Conservation (phyloP, 2,113 vertebrate genomes). For the Calypte anna region DNA sequence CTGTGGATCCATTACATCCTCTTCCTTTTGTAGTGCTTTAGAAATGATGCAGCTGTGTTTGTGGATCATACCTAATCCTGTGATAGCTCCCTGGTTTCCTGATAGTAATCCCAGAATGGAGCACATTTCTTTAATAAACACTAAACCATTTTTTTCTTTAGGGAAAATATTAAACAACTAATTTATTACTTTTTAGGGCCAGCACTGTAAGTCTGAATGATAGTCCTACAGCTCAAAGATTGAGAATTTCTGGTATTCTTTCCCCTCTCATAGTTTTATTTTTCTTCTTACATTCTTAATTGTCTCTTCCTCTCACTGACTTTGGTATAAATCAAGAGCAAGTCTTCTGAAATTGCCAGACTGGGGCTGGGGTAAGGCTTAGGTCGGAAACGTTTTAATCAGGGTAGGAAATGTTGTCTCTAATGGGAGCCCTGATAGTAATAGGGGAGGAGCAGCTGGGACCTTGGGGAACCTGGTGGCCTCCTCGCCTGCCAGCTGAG, state of each 20-base stretch:
- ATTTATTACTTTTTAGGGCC: neutral
- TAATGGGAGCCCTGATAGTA: neutral
- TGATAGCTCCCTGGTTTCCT: neutral
- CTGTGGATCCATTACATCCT: neutral
- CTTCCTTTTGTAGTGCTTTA: neutral
- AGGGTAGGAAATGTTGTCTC: neutral
- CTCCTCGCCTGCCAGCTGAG: slow-evolving; percentile 16
- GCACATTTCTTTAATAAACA: rapidly evolving
- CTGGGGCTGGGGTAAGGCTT: neutral
- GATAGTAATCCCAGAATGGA: neutral
- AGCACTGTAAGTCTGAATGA: neutral
- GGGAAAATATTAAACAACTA: neutral
- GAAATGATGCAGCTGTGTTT: neutral
- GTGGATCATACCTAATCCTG: neutral
- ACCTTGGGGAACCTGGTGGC: neutral
- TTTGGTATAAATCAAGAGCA: neutral
- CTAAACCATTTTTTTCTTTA: neutral
- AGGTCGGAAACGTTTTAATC: slow-evolving; percentile 5
- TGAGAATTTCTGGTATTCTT: neutral
- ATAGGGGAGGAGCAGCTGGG: slow-evolving; percentile 28
- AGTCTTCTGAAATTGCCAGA: neutral
- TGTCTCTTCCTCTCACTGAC: neutral
- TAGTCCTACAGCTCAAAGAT: neutral
- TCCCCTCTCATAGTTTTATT: neutral
- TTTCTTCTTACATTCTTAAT: neutral